Evolutionary conservation across 37 sponge, comb jelly and placozoan species (phyloP), one percentile per base, ranked within the genome.

Genomic region (Haliclona indistincta): DNA sequence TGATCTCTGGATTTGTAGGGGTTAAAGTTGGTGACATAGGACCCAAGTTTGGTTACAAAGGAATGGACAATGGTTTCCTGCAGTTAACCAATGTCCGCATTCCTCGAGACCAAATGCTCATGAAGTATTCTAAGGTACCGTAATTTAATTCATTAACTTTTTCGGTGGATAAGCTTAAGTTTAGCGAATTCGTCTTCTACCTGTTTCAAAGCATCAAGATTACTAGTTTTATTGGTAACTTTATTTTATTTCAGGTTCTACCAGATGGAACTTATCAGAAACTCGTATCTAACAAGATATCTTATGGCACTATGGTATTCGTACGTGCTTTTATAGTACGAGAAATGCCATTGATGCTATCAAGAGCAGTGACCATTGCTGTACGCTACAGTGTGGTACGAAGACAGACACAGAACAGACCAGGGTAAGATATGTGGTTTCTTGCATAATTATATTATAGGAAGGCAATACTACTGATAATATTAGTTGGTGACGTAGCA

Each of bases 1-100:
- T n/a, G n/a, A n/a, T n/a, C n/a, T n/a, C n/a, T n/a, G n/a, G 41
- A 30, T 1, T 26, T 29, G 2, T 52, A 91, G 97, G 97, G 56
- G 55, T 96, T 15, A 83, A 78, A 42, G 84, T 96, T 23, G 97
- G 97, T 36, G 95, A 96, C 64, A 93, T 96, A 75, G 97, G 97
- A n/a, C 90, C 94, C 17, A 93, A 93, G 75, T 75, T 84, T 53
- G 97, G 97, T 3, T 93, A 86, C 74, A 41, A 67, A 32, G 78
- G 77, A 2, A 81, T 76, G 67, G 97, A 96, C 77, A 96, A 96
- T 68, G 97, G 97, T 30, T 96, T 86, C 58, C 69, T 96, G 53
- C 28, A 72, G 33, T 43, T 96, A 32, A 63, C 82, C 33, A 74
- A 96, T 75, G 94, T 96, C 4, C 64, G 88, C 25, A 93, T 96